Evolutionary conservation across 1,140 invertebrate genomes (phyloP).

Genomic region (Trichonephila inaurata): DNA sequence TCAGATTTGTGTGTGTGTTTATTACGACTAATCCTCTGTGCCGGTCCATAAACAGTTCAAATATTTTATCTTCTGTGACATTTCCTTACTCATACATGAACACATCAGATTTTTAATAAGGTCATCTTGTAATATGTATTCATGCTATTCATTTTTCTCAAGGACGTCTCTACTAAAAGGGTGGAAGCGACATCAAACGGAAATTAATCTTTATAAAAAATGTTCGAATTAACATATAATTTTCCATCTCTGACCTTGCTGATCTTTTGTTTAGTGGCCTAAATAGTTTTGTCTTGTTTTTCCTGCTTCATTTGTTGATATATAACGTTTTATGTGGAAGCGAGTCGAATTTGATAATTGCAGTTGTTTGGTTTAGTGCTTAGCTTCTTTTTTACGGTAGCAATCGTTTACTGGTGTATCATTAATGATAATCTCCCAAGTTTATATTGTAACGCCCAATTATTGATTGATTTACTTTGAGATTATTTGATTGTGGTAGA

Average conservation of each 20-base stretch:
- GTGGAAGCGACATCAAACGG: conserved; percentile 29
- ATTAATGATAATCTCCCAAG: not conserved
- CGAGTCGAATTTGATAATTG: conserved; percentile 1
- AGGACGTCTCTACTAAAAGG: conserved; percentile 43
- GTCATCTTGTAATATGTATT: conserved; percentile 22
- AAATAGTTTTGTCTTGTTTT: conserved; percentile 12
- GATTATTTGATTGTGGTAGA: no score
- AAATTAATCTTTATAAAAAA: conserved; percentile 36
- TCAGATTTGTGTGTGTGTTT: conserved; percentile 15
- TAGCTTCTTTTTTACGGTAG: not conserved
- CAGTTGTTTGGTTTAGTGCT: not conserved
- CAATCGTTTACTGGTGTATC: not conserved
- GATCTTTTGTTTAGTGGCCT: conserved; percentile 34
- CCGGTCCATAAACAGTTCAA: conserved; percentile 17
- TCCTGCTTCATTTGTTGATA: not conserved
- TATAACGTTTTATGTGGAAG: not conserved
- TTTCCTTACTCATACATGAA: conserved; percentile 16
- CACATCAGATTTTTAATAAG: conserved; percentile 38
- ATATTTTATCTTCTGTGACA: not conserved
- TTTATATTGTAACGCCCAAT: conserved; percentile 9
- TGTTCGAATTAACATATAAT: conserved; percentile 17
- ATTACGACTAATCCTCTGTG: not conserved
- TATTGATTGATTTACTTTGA: no score
- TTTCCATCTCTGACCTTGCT: conserved; percentile 10
- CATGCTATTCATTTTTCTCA: conserved; percentile 11